A percentile compares a stretch with the other conserved stretches of the same genome.
phyloP scores from a whole-genome alignment of 2,888 invertebrate genomes.

The Mayetiola destructor region DNA sequence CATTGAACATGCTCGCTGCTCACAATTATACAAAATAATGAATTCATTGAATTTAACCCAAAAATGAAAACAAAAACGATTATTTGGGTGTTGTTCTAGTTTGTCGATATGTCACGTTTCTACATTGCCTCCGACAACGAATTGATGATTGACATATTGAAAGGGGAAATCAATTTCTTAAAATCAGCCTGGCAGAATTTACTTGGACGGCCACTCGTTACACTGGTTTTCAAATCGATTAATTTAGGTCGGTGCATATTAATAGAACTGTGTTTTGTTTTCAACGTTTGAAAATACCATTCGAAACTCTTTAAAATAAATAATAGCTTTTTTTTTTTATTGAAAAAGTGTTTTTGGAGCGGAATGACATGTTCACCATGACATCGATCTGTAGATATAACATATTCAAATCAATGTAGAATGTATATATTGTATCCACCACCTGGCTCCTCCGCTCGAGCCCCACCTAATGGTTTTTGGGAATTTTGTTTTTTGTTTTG shows the following conservation, averaged over 20 bases:
- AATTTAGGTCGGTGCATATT: conserved; percentile 60
- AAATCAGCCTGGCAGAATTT: conserved; percentile 97
- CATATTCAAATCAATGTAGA: too few relatives aligned
- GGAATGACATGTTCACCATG: too few relatives aligned
- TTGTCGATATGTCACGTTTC: conserved; percentile 94
- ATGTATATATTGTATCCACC: too few relatives aligned
- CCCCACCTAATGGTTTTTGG: too few relatives aligned
- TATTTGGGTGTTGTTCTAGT: conserved; percentile 41
- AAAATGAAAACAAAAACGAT: not conserved
- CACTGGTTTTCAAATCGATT: conserved; percentile 73
- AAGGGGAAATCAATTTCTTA: conserved; percentile 93
- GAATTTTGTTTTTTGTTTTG: too few relatives aligned
- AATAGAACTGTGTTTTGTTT: conserved; percentile 18
- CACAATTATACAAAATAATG: not conserved
- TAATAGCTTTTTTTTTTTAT: too few relatives aligned
- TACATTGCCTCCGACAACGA: conserved; percentile 97
- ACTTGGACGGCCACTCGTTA: conserved; percentile 89
- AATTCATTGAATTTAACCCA: not conserved
- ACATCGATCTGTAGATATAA: too few relatives aligned
- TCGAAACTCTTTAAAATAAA: too few relatives aligned
- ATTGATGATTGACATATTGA: conserved; percentile 93
- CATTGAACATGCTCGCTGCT: not conserved
- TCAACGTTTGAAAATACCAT: conserved; percentile 17
- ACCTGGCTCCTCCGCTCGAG: too few relatives aligned
- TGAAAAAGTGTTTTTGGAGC: too few relatives aligned